A percentile compares a stretch with the other conserved stretches of the same genome.
phyloP scores from a whole-genome alignment of 2,797 vertebrate genomes.

The Peromyscus nudipes region DNA sequence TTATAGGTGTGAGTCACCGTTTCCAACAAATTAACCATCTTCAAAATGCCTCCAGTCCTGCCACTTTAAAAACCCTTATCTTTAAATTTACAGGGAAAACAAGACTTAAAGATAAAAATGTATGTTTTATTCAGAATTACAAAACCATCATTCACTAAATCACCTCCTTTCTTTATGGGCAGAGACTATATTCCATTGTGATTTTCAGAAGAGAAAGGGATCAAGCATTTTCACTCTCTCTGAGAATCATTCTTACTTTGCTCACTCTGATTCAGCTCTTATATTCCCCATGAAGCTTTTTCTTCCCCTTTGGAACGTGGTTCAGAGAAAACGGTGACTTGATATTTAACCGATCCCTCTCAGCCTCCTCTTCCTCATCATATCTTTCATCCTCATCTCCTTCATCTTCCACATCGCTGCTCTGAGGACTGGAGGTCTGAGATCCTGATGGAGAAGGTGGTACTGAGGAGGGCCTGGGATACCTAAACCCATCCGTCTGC shows the following conservation, averaged over 20 bases:
- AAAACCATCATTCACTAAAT: background rate
- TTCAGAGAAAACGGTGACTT: constrained; percentile 92
- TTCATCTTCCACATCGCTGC: constrained; percentile 93
- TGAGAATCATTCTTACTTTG: background rate
- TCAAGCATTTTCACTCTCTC: background rate
- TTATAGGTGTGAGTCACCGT: background rate
- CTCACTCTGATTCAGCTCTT: constrained; percentile 87
- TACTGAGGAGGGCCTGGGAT: constrained; percentile 94
- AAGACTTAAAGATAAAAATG: background rate
- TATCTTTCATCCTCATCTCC: constrained; percentile 92
- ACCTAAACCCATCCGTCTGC: constrained; percentile 95
- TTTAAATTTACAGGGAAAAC: background rate
- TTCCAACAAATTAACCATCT: background rate
- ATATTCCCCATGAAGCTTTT: constrained; percentile 91
- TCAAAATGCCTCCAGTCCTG: background rate
- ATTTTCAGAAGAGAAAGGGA: background rate
- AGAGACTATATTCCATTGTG: background rate
- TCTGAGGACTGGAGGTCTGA: constrained; percentile 93
- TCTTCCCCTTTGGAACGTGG: constrained; percentile 88
- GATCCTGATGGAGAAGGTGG: constrained; percentile 95
- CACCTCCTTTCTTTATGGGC: background rate
- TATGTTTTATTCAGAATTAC: constrained; percentile 43
- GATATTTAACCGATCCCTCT: constrained; percentile 95
- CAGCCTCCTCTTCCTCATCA: constrained; percentile 95
- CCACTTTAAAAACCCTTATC: background rate